Evolutionary conservation across 1,140 invertebrate species (phyloP), one percentile per base, ranked within the genome.

Genomic region (Macrotrachela quadricornifera): DNA sequence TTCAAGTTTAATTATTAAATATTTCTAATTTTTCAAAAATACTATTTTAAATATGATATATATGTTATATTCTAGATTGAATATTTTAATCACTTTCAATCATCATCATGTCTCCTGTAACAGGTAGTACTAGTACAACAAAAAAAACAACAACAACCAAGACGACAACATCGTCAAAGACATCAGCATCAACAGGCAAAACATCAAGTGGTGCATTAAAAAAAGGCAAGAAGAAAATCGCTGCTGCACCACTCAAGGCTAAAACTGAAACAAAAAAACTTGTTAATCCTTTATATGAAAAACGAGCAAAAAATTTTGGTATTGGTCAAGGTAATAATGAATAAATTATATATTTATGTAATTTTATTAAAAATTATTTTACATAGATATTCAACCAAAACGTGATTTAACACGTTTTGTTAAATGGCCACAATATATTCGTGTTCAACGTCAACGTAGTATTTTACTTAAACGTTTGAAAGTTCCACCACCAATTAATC

Each of bases 401-500:
- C 78, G 88, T 63, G 91, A 99, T 73, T 73, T 99, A 46, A 94
- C 85, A 59, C 78, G 92, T 57, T 99, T 97, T 70, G 90, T 99
- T 6, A 81, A 79, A 80, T 99, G 92, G 92, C 94, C 94, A 50
- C 91, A 94, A 71, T 97, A 99, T 72, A 87, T 99, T 68, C 80
- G 90, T 59, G 81, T 99, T 57, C 94, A 99, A 72, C 78, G 94
- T 45, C 91, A 97, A 65, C 84, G 82, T 68, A 80, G 88, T 56
- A 83, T 99, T 53, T 76, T 99, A 8, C 80, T 88, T 64, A 85
- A 94, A 67, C 78, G 94, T 62, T 72, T 99, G 63, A 97, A 96
- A 74, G 85, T 99, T 58, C 94, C 94, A n/a, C 94, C 94, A 60
- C 83, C 92, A 69, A 91, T 99, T 67, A 85, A 97, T 67, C 90